These are phyloP conservation scores for Dicrurus megarhynchus DNA, from an alignment of 2,113 vertebrate species.

Conservation along the genomic window DNA sequence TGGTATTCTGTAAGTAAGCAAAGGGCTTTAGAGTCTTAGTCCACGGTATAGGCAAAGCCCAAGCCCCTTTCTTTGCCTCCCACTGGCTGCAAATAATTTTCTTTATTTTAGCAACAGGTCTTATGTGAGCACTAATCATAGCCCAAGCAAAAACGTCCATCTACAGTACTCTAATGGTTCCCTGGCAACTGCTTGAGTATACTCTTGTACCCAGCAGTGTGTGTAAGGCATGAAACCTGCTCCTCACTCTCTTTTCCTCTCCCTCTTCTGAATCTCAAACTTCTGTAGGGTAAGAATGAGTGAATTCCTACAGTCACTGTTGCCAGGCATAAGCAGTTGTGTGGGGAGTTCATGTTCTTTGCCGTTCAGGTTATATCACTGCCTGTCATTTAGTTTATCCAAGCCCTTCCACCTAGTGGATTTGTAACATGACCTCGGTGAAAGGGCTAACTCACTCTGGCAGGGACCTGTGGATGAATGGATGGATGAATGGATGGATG, in stretches of 20 bases:
- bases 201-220: not conserved
- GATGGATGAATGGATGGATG: not conserved
- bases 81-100: not conserved
- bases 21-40: not conserved
- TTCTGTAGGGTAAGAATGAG: not conserved
- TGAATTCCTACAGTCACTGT: not conserved
- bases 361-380: not conserved
- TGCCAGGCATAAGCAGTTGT: not conserved
- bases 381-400: not conserved
- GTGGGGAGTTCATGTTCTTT: not conserved
- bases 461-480: not conserved
- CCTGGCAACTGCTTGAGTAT: not conserved
- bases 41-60: not conserved
- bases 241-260: not conserved
- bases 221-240: accelerated
- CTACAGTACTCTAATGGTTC: not conserved
- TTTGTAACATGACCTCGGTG: not conserved
- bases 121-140: not conserved
- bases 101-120: not conserved
- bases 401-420: not conserved
- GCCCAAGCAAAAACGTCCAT: not conserved
- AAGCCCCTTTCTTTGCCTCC: not conserved
- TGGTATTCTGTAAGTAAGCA: not conserved
- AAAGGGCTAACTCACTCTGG: not conserved
- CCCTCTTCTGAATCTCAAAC: not conserved